Percentiles rank a stretch among this genome's conserved stretches.
Conservation (phyloP, 2,797 vertebrate genomes). For the Pseudomugil tenellus region DNA sequence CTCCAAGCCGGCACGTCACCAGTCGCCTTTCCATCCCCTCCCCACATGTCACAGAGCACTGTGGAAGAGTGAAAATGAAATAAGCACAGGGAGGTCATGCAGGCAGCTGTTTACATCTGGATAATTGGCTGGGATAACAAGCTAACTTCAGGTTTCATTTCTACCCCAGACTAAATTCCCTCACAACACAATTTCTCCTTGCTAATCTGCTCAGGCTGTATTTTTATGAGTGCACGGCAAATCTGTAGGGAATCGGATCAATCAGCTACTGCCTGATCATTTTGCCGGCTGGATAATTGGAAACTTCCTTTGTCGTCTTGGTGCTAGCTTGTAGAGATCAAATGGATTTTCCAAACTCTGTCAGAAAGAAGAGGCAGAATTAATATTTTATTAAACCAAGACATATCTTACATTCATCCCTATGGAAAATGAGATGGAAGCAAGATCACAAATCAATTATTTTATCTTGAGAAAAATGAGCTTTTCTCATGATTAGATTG, state of each 20-base stretch:
- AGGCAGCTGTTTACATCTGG: background rate
- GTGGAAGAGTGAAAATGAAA: conserved; percentile 21
- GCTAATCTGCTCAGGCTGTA: background rate
- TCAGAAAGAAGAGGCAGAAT: no score
- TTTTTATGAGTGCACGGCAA: background rate
- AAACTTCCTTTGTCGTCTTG: background rate
- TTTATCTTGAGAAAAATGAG: no score
- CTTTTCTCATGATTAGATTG: no score
- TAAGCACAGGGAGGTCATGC: background rate
- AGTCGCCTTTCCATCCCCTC: conserved; percentile 89
- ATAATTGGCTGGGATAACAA: conserved; percentile 13
- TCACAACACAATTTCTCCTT: background rate
- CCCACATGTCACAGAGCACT: conserved; percentile 95
- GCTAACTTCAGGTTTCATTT: background rate
- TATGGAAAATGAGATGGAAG: no score
- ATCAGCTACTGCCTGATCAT: background rate
- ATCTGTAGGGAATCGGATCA: conserved; percentile 5
- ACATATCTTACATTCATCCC: no score
- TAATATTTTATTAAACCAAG: no score
- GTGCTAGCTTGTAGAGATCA: no score
- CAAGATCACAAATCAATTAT: no score
- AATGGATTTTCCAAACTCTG: no score
- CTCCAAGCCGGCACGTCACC: conserved; percentile 88
- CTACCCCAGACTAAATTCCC: background rate
- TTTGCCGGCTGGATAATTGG: conserved; percentile 1